Evolutionary conservation across 2,888 invertebrate species (phyloP).

Genomic region (Formica aserva): DNA sequence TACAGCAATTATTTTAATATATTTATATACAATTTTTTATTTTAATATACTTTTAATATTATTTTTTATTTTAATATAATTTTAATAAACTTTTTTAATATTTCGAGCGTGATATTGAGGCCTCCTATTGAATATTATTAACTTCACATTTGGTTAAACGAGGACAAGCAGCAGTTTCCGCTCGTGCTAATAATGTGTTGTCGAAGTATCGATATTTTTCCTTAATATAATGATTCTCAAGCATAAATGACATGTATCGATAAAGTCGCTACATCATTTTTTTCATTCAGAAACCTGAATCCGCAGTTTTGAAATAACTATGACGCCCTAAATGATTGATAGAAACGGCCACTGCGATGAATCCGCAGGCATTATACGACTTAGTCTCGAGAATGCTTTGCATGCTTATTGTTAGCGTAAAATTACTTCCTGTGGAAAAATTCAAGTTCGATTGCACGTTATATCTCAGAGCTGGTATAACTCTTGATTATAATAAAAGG

Average conservation of each 20-base stretch:
- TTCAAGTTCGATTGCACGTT: background rate
- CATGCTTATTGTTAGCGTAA: background rate
- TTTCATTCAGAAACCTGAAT: constrained; percentile 66
- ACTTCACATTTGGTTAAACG: background rate
- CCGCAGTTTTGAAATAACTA: constrained; percentile 66
- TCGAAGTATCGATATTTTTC: background rate
- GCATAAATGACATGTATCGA: background rate
- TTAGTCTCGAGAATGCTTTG: background rate
- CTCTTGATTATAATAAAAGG: too few relatives aligned
- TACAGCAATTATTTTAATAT: background rate
- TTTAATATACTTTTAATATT: too few relatives aligned
- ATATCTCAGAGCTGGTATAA: background rate
- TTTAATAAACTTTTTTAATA: background rate
- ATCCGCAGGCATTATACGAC: constrained; percentile 29
- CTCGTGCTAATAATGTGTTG: background rate
- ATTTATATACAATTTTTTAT: too few relatives aligned
- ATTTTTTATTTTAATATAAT: background rate
- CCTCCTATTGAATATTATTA: background rate
- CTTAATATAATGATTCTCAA: background rate
- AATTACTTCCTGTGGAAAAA: constrained; percentile 26
- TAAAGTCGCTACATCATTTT: constrained; percentile 55
- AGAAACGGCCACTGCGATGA: constrained; percentile 56
- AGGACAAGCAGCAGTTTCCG: background rate
- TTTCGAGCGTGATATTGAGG: too few relatives aligned
- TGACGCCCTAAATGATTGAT: constrained; percentile 66